Evolutionary conservation across 2,113 vertebrate genomes (phyloP).

Genomic region (Glaucomys volans): DNA sequence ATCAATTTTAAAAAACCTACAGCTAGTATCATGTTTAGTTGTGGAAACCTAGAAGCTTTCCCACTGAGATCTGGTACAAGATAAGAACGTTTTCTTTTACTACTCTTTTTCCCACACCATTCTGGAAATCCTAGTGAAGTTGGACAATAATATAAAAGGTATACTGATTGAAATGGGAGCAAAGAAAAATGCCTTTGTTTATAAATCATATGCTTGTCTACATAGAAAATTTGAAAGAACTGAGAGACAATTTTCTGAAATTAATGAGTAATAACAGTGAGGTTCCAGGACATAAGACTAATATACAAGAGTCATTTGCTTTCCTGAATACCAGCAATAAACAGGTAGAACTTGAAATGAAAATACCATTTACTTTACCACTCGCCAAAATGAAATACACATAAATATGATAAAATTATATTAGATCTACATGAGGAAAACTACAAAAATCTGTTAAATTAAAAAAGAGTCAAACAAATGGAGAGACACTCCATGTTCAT

Average conservation of each 20-base stretch:
- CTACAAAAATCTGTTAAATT: neutral
- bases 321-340: neutral
- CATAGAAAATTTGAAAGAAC: neutral
- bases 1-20: neutral
- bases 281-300: neutral
- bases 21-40: neutral
- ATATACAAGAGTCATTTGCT: neutral
- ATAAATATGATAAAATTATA: neutral
- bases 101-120: neutral
- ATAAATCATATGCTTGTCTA: neutral
- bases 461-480: neutral
- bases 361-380: neutral
- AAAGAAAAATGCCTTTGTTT: neutral
- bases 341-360: neutral
- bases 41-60: neutral
- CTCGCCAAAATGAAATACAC: neutral
- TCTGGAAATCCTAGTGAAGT: neutral
- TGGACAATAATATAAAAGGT: neutral
- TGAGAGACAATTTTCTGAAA: neutral
- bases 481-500: neutral
- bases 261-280: neutral
- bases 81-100: neutral
- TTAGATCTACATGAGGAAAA: neutral
- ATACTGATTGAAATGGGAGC: neutral
- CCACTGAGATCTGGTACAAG: neutral